phyloP scores from a whole-genome alignment of 2,113 vertebrate species.

The Chaetura pelagica region DNA sequence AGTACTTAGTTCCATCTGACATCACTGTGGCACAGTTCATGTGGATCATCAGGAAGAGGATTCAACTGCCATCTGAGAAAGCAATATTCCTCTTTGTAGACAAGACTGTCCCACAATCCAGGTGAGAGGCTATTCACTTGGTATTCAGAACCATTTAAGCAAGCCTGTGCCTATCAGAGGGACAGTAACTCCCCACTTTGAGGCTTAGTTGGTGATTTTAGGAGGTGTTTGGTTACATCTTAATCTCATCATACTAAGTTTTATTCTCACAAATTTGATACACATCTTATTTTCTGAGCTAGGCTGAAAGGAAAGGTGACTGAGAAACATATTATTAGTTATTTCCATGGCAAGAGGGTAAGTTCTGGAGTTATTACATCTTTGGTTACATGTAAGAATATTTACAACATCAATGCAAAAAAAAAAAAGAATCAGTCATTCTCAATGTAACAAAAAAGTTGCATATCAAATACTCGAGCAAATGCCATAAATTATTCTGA shows the following conservation, averaged over 20 bases:
- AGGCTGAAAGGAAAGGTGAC: not conserved
- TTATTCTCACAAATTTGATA: not conserved
- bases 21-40: constrained; percentile 99
- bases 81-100: constrained; percentile 99
- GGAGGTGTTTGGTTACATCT: not conserved
- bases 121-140: constrained; percentile 77
- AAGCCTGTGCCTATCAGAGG: not conserved
- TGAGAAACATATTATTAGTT: not conserved
- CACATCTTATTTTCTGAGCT: not conserved
- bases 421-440: not conserved
- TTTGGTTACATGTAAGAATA: not conserved
- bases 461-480: not conserved
- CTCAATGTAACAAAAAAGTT: not conserved
- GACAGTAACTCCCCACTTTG: not conserved
- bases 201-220: not conserved
- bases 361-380: not conserved
- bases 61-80: constrained; percentile 98
- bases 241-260: not conserved
- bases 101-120: constrained; percentile 99
- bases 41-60: constrained; percentile 99
- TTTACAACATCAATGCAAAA: not conserved
- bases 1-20: constrained; percentile 98
- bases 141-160: not conserved
- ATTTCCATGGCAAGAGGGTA: not conserved
- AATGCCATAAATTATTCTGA: not conserved